Base-by-base conservation (phyloP, 2,888 invertebrate species). In the Dugesia japonica region DNA sequence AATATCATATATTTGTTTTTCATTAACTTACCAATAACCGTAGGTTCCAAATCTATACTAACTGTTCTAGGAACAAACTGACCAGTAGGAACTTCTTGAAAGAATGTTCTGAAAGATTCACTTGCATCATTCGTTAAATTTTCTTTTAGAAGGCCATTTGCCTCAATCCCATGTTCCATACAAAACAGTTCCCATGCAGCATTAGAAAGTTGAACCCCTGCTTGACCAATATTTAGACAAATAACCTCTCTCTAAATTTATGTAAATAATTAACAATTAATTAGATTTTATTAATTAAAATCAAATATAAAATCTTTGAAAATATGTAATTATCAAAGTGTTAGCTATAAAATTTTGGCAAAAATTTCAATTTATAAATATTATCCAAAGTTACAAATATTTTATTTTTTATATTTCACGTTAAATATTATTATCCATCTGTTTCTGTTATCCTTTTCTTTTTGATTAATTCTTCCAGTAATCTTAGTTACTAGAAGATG, bases 111-210 rank as follows among this genome's bases (percentile, higher is more conserved):
- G 87, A 92, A 93, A 79, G 91, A 89, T 28, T 83, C 83, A 28
- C 81, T 79, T 4, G 90, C 90, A 86, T 91, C 91, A 85, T 91
- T 91, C 0, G 89, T 89, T 20, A 90, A 91, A 79, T 79, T 79
- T 75, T 79, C 79, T 23, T 56, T 56, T 23, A 56, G 17, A 20
- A 56, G 23, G 71, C 80, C 81, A 79, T 86, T 84, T 71, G 85
- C 85, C 78, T 83, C 82, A 78, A 86, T 85, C 56, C 85, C 85
- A 81, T 85, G 85, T 80, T 86, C 86, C 77, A 86, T 80, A 78
- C 86, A 86, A 81, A 86, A 86, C 38, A 86, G 81, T 80, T 86
- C 86, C 86, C 86, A 86, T 80, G 86, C 86, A 73, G 86, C 85
- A 81, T 86, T 86, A 77, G 84, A 86, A 76, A 85, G 85, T 79